These are phyloP conservation scores for Tenthredo mesomela DNA, from an alignment of 2,888 invertebrate species.

Conservation along the genomic window DNA sequence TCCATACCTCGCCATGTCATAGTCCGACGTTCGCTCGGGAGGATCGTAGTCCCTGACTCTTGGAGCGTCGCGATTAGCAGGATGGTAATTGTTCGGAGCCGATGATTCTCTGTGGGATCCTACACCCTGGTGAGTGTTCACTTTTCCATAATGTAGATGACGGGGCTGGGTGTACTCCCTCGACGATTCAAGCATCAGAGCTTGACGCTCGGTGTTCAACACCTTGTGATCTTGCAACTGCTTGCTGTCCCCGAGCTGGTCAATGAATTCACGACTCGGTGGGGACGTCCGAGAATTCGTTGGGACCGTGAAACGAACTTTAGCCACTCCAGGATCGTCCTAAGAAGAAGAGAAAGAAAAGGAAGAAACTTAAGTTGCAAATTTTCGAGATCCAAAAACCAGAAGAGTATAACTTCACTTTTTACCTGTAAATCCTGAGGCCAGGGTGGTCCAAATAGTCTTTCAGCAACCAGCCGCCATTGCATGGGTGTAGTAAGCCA, in stretches of 20 bases:
- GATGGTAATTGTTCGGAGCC: constrained; percentile 54
- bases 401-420: not conserved
- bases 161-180: constrained; percentile 64
- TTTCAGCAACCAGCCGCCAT: constrained; percentile 69
- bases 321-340: constrained; percentile 54
- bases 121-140: constrained; percentile 63
- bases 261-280: constrained; percentile 51
- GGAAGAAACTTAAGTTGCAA: not conserved
- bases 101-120: constrained; percentile 49
- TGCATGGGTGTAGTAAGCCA: constrained; percentile 63
- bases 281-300: constrained; percentile 57
- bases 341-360: not conserved
- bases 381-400: not conserved
- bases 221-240: constrained; percentile 61
- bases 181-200: constrained; percentile 60
- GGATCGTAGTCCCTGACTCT: constrained; percentile 62
- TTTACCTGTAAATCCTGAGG: constrained; percentile 54
- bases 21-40: constrained; percentile 56
- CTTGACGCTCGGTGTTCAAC: constrained; percentile 63
- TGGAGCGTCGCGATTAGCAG: constrained; percentile 56
- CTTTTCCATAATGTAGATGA: constrained; percentile 67
- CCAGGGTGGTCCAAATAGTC: constrained; percentile 65
- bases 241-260: constrained; percentile 61
- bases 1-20: constrained; percentile 57
- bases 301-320: constrained; percentile 59